Conservation (phyloP, 2,113 vertebrate species). For the Psilopsiagon aurifrons region DNA sequence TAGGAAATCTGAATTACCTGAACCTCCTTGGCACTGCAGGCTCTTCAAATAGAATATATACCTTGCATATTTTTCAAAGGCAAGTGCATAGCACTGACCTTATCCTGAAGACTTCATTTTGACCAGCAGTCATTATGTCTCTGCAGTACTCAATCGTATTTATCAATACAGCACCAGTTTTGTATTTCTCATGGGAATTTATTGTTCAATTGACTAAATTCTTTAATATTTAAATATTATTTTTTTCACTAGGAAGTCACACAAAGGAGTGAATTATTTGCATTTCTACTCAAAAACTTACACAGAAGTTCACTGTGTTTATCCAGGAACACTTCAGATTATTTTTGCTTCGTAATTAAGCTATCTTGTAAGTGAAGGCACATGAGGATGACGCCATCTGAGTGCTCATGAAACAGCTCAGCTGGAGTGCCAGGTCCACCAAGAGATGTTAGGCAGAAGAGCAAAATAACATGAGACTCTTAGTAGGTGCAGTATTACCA, state of each 20-base stretch:
- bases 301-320: neutral
- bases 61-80: neutral
- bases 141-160: constrained; percentile 13
- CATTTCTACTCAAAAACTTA: neutral
- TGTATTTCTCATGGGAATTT: neutral
- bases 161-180: neutral
- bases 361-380: neutral
- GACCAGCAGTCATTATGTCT: neutral
- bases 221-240: neutral
- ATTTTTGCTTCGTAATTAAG: neutral
- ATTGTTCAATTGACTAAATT: neutral
- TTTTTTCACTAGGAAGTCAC: neutral
- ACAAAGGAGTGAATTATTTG: neutral
- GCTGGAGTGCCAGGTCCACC: neutral
- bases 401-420: neutral
- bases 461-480: accelerated
- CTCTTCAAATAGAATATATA: neutral
- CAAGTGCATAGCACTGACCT: constrained; percentile 7
- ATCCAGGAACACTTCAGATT: neutral
- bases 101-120: neutral
- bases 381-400: neutral
- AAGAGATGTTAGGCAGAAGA: neutral
- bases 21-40: neutral
- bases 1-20: neutral
- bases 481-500: neutral